Conservation (phyloP, 1,140 invertebrate genomes). For the Diachasma alloeum region DNA sequence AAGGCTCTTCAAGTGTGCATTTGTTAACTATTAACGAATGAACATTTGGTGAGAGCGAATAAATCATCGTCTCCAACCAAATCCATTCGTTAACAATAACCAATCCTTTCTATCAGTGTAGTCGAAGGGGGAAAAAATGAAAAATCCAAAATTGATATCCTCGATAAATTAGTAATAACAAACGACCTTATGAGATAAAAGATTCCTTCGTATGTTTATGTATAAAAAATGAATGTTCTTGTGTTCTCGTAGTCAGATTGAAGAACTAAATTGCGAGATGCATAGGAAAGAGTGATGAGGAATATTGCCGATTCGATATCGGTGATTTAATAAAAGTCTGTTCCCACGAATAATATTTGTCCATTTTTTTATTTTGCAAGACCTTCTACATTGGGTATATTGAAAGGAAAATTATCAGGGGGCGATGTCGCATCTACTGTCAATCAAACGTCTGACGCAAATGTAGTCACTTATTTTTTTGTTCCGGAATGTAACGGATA, state of each 20-base stretch:
- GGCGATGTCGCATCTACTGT: neutral
- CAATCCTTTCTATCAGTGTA: no score
- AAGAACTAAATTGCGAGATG: neutral
- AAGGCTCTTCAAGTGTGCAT: no score
- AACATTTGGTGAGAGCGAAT: no score
- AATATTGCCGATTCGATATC: constrained; percentile 1
- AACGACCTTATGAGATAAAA: neutral
- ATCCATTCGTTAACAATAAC: no score
- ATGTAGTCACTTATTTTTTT: neutral
- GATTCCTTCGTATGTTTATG: neutral
- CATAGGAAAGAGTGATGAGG: neutral
- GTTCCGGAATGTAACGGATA: neutral
- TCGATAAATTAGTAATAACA: no score
- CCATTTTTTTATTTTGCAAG: neutral
- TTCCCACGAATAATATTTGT: constrained; percentile 33
- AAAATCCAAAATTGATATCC: neutral
- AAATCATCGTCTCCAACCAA: no score
- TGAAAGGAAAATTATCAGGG: neutral
- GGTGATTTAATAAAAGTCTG: constrained; percentile 44
- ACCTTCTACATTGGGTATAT: neutral
- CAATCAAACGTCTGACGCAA: neutral
- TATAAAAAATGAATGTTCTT: constrained; percentile 4
- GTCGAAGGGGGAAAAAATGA: neutral
- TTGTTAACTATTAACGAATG: no score
- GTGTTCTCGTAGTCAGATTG: neutral